A percentile compares a stretch with the other conserved stretches of the same genome.
phyloP scores from a whole-genome alignment of 1,140 invertebrate genomes.

The Bombus vancouverensis region DNA sequence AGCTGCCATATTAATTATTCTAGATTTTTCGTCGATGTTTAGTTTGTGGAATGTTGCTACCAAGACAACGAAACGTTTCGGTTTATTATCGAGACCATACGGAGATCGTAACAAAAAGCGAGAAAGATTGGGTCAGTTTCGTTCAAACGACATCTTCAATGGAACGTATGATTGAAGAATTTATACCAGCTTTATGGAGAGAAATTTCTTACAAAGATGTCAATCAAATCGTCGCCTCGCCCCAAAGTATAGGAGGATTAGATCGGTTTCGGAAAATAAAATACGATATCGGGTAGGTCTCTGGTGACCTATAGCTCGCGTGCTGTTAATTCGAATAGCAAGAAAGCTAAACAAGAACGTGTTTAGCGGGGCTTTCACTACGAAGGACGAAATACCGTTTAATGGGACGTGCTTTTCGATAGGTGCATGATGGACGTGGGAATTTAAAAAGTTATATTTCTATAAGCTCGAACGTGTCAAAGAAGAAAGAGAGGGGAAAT shows the following conservation, averaged over 20 bases:
- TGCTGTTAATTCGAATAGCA: not conserved
- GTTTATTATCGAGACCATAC: not conserved
- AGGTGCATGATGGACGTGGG: slow-evolving; percentile 36
- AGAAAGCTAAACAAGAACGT: not conserved
- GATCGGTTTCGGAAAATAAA: too few species aligned
- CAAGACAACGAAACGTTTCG: too few species aligned
- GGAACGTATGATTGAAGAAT: slow-evolving; percentile 2
- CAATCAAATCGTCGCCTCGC: slow-evolving; percentile 13
- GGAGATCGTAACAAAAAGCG: not conserved
- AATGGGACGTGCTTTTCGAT: not conserved
- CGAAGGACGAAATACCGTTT: not conserved
- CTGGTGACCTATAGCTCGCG: not conserved
- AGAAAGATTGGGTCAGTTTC: not conserved
- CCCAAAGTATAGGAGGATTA: too few species aligned
- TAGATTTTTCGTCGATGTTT: not conserved
- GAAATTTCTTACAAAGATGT: slow-evolving; percentile 20
- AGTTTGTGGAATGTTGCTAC: not conserved
- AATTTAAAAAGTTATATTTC: slow-evolving; percentile 22
- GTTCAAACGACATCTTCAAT: too few species aligned
- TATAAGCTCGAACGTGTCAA: not conserved
- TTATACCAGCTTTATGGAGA: slow-evolving; percentile 21
- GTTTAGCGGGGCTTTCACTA: slow-evolving; percentile 1
- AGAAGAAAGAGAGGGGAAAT: not conserved
- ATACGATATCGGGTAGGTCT: too few species aligned
- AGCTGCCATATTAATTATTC: slow-evolving; percentile 41